Evolutionary conservation across 2,797 vertebrate genomes (phyloP).

Genomic region (Chaenodraco wilsoni): DNA sequence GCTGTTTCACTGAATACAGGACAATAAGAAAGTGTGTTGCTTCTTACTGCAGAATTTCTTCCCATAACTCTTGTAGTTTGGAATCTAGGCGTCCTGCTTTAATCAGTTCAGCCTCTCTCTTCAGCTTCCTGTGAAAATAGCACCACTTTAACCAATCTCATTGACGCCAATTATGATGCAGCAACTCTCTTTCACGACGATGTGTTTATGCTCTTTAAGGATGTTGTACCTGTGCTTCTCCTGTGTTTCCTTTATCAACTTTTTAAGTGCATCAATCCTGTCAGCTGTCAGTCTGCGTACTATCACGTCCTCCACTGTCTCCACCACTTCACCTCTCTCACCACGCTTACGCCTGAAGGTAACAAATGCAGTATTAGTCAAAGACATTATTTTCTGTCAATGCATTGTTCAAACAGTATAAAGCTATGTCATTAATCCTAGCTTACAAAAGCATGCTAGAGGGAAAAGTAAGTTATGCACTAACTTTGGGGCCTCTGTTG

Average conservation of each 20-base stretch:
- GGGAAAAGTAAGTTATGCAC: constrained; percentile 54
- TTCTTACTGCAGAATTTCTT: constrained; percentile 90
- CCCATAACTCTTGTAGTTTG: constrained; percentile 92
- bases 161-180: background rate
- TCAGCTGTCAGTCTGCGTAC: constrained; percentile 94
- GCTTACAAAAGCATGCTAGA: background rate
- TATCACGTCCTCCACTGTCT: constrained; percentile 97
- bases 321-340: constrained; percentile 95
- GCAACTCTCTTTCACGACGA: background rate
- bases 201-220: background rate
- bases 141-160: background rate
- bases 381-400: background rate
- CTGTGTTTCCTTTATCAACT: constrained; percentile 93
- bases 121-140: constrained; percentile 85
- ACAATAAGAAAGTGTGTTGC: constrained; percentile 1
- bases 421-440: background rate
- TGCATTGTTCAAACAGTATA: too few relatives aligned
- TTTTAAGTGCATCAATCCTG: constrained; percentile 93
- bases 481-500: constrained; percentile 97
- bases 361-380: constrained; percentile 18
- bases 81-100: constrained; percentile 92
- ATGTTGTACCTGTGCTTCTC: constrained; percentile 92
- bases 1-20: background rate
- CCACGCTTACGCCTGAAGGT: constrained; percentile 91
- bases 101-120: constrained; percentile 93